Evolutionary conservation across 2,113 vertebrate species (phyloP).

Genomic region (Drymodes brunneopygia): DNA sequence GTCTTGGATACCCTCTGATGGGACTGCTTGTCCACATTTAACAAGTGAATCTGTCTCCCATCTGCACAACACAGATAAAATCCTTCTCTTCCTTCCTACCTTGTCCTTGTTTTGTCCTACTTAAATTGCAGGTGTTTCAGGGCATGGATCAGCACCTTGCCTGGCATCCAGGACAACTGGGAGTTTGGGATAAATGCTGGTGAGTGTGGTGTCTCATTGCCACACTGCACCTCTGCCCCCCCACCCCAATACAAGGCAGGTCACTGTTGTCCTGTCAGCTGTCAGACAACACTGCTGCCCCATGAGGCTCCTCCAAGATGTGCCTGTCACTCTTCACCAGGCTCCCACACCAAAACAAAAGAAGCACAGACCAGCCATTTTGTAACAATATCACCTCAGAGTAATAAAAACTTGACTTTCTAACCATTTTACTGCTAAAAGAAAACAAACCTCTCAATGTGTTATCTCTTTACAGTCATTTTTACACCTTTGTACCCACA

Average conservation of each 20-base stretch:
- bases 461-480: neutral
- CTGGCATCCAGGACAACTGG: neutral
- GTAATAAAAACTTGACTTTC: neutral
- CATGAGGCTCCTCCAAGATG: neutral
- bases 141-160: fast-evolving
- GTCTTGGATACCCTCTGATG: neutral
- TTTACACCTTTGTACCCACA: slow-evolving; percentile 6
- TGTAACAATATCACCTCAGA: neutral
- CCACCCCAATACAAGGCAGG: neutral
- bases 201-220: neutral
- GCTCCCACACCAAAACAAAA: neutral
- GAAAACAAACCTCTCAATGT: neutral
- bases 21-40: neutral
- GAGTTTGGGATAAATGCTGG: neutral
- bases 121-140: neutral
- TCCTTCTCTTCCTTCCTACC: neutral
- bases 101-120: neutral
- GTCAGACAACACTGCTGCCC: neutral
- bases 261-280: neutral
- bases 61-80: neutral
- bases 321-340: fast-evolving
- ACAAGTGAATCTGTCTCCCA: neutral
- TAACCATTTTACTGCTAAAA: neutral
- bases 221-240: neutral
- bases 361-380: slow-evolving; percentile 2